Evolutionary conservation across 1,140 invertebrate species (phyloP), one percentile per base, ranked within the genome.

Genomic region (Apolygus lucorum): DNA sequence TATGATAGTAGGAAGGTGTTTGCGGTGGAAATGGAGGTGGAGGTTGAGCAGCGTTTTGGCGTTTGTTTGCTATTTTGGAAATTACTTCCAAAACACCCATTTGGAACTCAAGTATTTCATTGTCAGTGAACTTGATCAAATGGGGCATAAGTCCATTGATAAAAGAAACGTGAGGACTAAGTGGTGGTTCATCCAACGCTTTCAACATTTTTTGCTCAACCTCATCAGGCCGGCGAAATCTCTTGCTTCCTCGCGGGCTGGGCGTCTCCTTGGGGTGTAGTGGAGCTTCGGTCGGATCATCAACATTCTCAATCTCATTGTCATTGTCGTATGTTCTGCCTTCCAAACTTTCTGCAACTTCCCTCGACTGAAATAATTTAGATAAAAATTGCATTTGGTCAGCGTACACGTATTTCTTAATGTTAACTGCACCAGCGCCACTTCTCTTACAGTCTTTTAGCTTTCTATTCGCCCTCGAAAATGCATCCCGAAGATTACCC

Each of bases 321-420:
- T 64, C 63, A 54, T 68, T 68, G 52, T 54, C 28, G 34, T 63
- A 26, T 27, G 17, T 63, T 28, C 8, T 25, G 28, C 28, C 54
- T 21, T 63, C 68, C n/a, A n/a, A n/a, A n/a, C n/a, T 69, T 63
- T 63, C 68, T 63, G 26, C 29, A 22, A 63, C 28, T 63, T 62
- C n/a, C 17, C 52, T 63, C 4, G 68, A 21, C 25, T 69, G 13
- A 26, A 26, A 69, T 26, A 69, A 22, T 69, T 69, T 69, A 22
- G 62, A 29, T 74, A 42, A 73, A 78, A 28, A 76, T 85, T 63
- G 49, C 68, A 70, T 70, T 70, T 70, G 68, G 42, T 72, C 68
- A 67, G 28, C 52, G 63, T 73, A 72, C 14, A 71, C 52, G 28
- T 73, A 73, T 52, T 72, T 72, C 64, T 70, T 69, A 27, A 63